Percentiles rank a stretch among this genome's conserved stretches.
These are phyloP conservation scores for Drosophila ananassae DNA, from an alignment of 1,140 invertebrate species.

Conservation along the genomic window DNA sequence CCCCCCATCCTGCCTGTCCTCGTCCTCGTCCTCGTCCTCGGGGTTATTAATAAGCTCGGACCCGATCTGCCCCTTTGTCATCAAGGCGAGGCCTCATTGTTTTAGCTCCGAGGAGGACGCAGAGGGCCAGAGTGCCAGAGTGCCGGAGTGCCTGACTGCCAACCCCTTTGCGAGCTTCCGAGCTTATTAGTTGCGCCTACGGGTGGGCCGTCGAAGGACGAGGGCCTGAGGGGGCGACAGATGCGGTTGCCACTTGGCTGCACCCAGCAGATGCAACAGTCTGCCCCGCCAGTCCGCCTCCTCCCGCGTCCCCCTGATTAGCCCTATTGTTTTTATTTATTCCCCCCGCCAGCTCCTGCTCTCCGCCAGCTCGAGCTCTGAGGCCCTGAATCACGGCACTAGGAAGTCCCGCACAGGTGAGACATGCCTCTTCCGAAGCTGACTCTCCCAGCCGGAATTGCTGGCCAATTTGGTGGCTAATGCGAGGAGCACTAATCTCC, in stretches of 20 bases:
- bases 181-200: constrained; percentile 57
- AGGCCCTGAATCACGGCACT: too few relatives aligned
- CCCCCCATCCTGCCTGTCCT: background rate
- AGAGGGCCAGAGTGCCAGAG: too few relatives aligned
- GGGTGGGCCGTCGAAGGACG: constrained; percentile 23
- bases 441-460: background rate
- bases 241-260: constrained; percentile 65
- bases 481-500: background rate
- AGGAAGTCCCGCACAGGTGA: background rate
- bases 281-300: background rate
- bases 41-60: constrained; percentile 72
- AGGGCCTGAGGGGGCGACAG: constrained; percentile 20
- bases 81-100: constrained; percentile 77
- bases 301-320: constrained; percentile 30
- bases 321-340: constrained; percentile 12
- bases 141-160: constrained; percentile 24
- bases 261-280: constrained; percentile 34
- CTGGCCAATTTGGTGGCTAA: background rate
- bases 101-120: constrained; percentile 66
- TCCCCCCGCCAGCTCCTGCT: too few relatives aligned
- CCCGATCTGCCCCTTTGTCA: constrained; percentile 32
- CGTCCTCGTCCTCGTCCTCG: constrained; percentile 1
- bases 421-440: background rate
- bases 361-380: background rate
- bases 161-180: constrained; percentile 33